Evolutionary conservation across 2,113 vertebrate genomes (phyloP).

Genomic region (Laterallus jamaicensis): DNA sequence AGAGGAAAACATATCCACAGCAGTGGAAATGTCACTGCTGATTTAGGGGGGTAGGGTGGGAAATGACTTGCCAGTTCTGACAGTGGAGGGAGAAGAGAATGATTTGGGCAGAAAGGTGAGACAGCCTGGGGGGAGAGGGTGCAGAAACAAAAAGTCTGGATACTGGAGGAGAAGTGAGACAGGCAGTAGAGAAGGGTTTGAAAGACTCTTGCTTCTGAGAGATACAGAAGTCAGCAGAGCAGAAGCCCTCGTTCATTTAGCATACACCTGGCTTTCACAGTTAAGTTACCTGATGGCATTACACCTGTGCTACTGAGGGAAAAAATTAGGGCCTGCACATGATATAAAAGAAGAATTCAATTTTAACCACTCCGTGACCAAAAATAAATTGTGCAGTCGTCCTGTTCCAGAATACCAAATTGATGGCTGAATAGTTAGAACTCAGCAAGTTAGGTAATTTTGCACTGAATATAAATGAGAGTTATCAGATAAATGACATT

Average conservation of each 20-base stretch:
- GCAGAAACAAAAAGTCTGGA: neutral
- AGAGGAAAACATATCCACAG: neutral
- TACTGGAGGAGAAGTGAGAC: neutral
- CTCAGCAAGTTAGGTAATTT: slow-evolving; percentile 78
- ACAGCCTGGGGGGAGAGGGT: neutral
- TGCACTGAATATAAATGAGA: slow-evolving; percentile 79
- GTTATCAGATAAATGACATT: slow-evolving; percentile 84
- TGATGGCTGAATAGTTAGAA: slow-evolving; percentile 70
- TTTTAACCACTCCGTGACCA: slow-evolving; percentile 33
- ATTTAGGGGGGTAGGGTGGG: neutral
- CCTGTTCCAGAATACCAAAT: slow-evolving; percentile 41
- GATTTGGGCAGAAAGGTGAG: slow-evolving; percentile 22
- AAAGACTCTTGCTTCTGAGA: neutral
- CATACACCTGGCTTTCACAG: neutral
- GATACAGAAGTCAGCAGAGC: neutral
- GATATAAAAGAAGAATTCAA: neutral
- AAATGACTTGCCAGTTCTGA: neutral
- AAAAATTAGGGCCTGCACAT: neutral
- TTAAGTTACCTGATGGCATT: neutral
- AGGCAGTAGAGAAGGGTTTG: neutral
- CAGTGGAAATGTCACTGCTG: neutral
- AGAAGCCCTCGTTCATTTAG: neutral
- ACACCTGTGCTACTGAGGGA: neutral
- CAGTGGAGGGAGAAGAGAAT: neutral
- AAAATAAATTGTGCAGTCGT: slow-evolving; percentile 27